Evolutionary conservation across 2,113 vertebrate genomes (phyloP).

Genomic region (Ibidorhyncha struthersii): DNA sequence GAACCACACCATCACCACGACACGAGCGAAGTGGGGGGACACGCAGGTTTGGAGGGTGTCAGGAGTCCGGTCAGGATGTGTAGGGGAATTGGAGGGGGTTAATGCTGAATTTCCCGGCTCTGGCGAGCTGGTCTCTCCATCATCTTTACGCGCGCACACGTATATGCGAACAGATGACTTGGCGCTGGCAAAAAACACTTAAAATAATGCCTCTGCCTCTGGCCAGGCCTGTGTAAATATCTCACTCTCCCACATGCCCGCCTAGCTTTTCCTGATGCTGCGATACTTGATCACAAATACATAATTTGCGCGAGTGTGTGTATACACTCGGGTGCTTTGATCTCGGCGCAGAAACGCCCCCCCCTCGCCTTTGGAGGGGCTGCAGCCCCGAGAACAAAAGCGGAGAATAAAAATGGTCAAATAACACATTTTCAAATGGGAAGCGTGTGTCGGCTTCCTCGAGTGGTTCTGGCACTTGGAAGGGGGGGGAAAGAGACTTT

Average conservation of each 20-base stretch:
- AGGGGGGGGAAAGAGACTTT: not conserved
- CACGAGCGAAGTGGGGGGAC: fast-evolving
- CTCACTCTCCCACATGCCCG: slow-evolving; percentile 53
- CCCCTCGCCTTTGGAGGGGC: not conserved
- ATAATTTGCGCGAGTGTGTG: slow-evolving; percentile 67
- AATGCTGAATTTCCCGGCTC: not conserved
- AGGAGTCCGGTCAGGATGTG: fast-evolving
- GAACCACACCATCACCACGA: fast-evolving
- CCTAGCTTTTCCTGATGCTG: slow-evolving; percentile 28
- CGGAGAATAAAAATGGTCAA: slow-evolving; percentile 44
- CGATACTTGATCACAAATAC: slow-evolving; percentile 68
- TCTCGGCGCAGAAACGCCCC: slow-evolving; percentile 9
- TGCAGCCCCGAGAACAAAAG: slow-evolving; percentile 52
- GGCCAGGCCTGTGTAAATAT: slow-evolving; percentile 62
- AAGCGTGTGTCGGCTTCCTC: slow-evolving; percentile 51
- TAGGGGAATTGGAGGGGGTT: not conserved
- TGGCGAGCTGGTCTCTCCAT: not conserved
- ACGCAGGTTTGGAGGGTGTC: not conserved
- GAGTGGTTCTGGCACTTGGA: slow-evolving; percentile 24
- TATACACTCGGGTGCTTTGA: slow-evolving; percentile 44
- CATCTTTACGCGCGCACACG: slow-evolving; percentile 11
- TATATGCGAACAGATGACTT: slow-evolving; percentile 56
- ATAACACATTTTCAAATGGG: slow-evolving; percentile 56
- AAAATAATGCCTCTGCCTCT: slow-evolving; percentile 58
- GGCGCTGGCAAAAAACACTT: slow-evolving; percentile 26